These are phyloP conservation scores for Pyrgus malvae DNA, from an alignment of 2,888 invertebrate species.

Conservation along the genomic window DNA sequence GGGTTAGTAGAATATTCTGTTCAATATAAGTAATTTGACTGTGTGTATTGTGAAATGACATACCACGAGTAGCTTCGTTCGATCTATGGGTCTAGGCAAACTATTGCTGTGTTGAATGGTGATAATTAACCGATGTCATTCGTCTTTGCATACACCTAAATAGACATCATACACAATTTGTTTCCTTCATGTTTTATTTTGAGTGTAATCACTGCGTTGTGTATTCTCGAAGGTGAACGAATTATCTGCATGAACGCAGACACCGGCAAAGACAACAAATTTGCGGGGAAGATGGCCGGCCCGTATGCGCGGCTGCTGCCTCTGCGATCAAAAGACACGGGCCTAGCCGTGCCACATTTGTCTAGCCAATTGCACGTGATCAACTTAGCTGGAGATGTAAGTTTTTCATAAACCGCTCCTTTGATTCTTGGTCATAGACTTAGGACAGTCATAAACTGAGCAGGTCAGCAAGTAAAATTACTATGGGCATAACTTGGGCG, in stretches of 20 bases:
- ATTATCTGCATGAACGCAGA: constrained; percentile 66
- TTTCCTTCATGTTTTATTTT: no score
- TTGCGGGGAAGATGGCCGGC: constrained; percentile 72
- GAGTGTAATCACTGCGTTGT: not conserved
- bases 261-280: constrained; percentile 71
- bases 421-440: not conserved
- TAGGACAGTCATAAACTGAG: no score
- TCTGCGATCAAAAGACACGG: constrained; percentile 50
- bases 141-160: no score
- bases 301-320: constrained; percentile 63
- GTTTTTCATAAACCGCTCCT: constrained; percentile 17
- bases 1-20: constrained; percentile 56
- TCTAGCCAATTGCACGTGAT: constrained; percentile 56
- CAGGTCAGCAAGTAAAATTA: no score
- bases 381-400: constrained; percentile 58
- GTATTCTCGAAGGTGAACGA: constrained; percentile 56
- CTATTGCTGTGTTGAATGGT: no score
- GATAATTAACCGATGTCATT: no score
- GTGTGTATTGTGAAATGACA: no score
- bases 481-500: no score
- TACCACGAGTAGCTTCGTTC: no score
- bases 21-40: no score
- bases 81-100: no score
- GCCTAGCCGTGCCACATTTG: constrained; percentile 63
- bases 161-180: no score